Conservation (phyloP, 2,797 vertebrate genomes). For the Cetoscarus ocellatus region DNA sequence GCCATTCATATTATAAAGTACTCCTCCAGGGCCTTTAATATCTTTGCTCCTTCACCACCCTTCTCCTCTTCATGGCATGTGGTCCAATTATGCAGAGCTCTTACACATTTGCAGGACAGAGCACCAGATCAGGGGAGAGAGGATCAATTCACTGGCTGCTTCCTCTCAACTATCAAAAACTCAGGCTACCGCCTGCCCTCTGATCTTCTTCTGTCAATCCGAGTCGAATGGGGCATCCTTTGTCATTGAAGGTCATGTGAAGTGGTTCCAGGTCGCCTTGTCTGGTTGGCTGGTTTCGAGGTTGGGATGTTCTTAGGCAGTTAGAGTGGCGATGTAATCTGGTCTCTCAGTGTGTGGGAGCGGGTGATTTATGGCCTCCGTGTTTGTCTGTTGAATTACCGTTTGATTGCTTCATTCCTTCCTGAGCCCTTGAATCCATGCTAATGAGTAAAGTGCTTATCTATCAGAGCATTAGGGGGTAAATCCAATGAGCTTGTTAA, state of each 20-base stretch:
- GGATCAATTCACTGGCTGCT: background rate
- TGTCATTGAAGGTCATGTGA: slow-evolving; percentile 60
- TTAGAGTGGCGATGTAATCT: slow-evolving; percentile 61
- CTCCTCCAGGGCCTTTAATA: slow-evolving; percentile 25
- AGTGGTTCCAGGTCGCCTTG: slow-evolving; percentile 61
- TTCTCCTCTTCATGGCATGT: background rate
- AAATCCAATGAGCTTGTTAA: slow-evolving; percentile 73
- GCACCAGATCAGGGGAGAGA: background rate
- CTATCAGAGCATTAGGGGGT: slow-evolving; percentile 73
- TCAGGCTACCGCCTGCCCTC: background rate
- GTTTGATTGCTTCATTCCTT: slow-evolving; percentile 83
- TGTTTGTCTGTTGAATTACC: slow-evolving; percentile 81
- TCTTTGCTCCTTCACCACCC: slow-evolving; percentile 4
- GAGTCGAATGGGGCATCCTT: slow-evolving; percentile 13
- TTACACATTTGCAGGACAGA: background rate
- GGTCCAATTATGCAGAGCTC: slow-evolving; percentile 15
- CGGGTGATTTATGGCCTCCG: slow-evolving; percentile 70
- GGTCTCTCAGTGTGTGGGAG: slow-evolving; percentile 69
- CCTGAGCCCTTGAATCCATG: slow-evolving; percentile 75
- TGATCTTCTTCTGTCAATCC: slow-evolving; percentile 4
- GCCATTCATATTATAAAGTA: slow-evolving; percentile 26
- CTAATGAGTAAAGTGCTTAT: slow-evolving; percentile 85
- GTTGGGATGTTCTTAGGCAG: slow-evolving; percentile 60
- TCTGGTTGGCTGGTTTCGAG: slow-evolving; percentile 24
- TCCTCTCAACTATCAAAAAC: background rate